A percentile compares a stretch with the other conserved stretches of the same genome.
Conservation (phyloP, 2,888 invertebrate genomes). For the Patella ulyssiponensis region DNA sequence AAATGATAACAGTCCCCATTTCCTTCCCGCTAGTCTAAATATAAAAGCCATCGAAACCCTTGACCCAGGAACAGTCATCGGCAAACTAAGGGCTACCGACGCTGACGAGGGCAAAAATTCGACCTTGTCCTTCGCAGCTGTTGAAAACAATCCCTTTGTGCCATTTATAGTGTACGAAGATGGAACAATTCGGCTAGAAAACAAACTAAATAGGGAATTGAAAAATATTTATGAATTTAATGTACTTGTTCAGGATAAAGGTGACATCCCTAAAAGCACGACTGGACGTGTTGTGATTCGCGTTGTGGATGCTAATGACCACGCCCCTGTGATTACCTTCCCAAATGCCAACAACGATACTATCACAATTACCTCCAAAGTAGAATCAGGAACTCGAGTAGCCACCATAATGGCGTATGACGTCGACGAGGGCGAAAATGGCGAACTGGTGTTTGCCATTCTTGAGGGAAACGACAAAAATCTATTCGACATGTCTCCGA, state of each 20-base stretch:
- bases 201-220: conserved; percentile 50
- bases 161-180: conserved; percentile 47
- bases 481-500: background rate
- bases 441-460: background rate
- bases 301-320: conserved; percentile 59
- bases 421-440: background rate
- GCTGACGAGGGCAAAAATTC: background rate
- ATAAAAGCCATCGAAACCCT: conserved; percentile 2
- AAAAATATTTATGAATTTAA: conserved; percentile 44
- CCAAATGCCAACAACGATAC: conserved; percentile 22
- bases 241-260: conserved; percentile 51
- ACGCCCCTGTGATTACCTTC: conserved; percentile 51
- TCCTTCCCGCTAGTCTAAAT: background rate
- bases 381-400: background rate
- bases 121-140: background rate
- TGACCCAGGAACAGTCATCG: background rate
- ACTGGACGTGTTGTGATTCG: conserved; percentile 44
- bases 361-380: background rate
- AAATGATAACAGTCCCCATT: background rate
- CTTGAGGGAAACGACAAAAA: background rate
- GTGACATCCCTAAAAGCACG: conserved; percentile 45
- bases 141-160: conserved; percentile 72
- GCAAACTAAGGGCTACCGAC: background rate
- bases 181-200: conserved; percentile 37
- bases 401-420: background rate